Evolutionary conservation across 2,113 vertebrate genomes (phyloP).

Genomic region (Zeus faber): DNA sequence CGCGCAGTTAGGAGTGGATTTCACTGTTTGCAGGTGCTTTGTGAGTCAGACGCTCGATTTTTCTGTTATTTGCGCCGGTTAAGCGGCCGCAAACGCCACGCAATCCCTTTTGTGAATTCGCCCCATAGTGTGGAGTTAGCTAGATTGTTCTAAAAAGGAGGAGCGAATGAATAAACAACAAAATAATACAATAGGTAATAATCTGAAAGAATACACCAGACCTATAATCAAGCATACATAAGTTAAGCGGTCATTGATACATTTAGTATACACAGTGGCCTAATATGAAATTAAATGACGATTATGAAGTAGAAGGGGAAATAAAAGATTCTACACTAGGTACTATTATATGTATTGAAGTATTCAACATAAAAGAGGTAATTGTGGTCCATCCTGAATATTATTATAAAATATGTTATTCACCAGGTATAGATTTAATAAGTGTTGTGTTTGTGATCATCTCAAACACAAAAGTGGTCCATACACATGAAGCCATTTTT

Average conservation of each 20-base stretch:
- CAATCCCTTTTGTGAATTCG: too few relatives aligned
- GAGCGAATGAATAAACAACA: conserved; percentile 30
- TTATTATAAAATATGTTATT: conserved; percentile 24
- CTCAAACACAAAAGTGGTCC: too few relatives aligned
- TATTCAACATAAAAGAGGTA: conserved; percentile 36
- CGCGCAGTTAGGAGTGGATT: too few relatives aligned
- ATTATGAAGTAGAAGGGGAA: too few relatives aligned
- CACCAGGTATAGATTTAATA: conserved; percentile 6
- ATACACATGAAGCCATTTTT: conserved; percentile 12
- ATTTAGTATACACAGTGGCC: neutral
- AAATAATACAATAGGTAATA: conserved; percentile 16
- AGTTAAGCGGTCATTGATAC: conserved; percentile 18
- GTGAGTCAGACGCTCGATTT: too few relatives aligned
- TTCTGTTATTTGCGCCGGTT: too few relatives aligned
- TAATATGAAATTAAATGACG: neutral
- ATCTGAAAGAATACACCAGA: conserved; percentile 13
- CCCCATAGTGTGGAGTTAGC: conserved; percentile 21
- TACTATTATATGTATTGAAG: neutral
- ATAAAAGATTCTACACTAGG: conserved; percentile 1
- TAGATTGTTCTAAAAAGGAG: neutral
- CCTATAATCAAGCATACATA: conserved; percentile 12
- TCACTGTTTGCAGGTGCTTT: too few relatives aligned
- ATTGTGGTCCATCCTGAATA: conserved; percentile 22
- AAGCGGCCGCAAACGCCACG: too few relatives aligned
- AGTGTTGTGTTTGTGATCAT: neutral